Base-by-base conservation (phyloP, 2,888 invertebrate species). In the Celastrina argiolus region DNA sequence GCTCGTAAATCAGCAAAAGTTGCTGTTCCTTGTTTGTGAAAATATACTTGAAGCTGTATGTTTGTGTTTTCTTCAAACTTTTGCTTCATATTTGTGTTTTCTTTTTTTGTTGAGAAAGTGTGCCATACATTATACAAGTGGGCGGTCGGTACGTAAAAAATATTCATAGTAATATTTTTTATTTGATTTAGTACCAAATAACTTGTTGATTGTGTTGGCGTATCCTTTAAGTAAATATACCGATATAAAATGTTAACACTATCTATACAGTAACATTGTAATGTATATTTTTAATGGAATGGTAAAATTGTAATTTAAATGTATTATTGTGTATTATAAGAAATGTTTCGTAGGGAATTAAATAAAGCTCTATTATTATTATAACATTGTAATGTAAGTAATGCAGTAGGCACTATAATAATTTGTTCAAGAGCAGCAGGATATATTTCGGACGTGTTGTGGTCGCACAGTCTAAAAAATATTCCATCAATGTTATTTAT, bases 21-120 rank as follows among this genome's bases (percentile, higher is more conserved):
- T 51, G 51, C 51, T 51, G 51, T 51, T 51, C 51, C 51, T 51
- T 51, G 12, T 22, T 51, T 51, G 51, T 26, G 22, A 14, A 7
- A 10, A 51, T 51, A 16, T 22, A 51, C 22, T 51, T 51, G 22
- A 51, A 26, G 12, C 22, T 51, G 51, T 51, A 51, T 51, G 51
- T 51, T 51, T 51, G 22, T 51, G 51, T 51, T 51, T 51, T 51
- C 51, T 51, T 51, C 51, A 51, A 51, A 51, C 51, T 51, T 51
- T 51, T 51, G 51, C 51, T 26, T 22, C 12, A 51, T 22, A 51
- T 51, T 51, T 51, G 51, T 51, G 18, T 45, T 45, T 51, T 51
- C 22, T 22, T 51, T 51, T 51, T 22, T 51, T 22, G 51, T 14
- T 26, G 51, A 51, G 26, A 51, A 51, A 51, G 51, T 51, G 26